A percentile compares a stretch with the other conserved stretches of the same genome.
phyloP scores from a whole-genome alignment of 1,140 invertebrate species.

The Brachionus angularis region DNA sequence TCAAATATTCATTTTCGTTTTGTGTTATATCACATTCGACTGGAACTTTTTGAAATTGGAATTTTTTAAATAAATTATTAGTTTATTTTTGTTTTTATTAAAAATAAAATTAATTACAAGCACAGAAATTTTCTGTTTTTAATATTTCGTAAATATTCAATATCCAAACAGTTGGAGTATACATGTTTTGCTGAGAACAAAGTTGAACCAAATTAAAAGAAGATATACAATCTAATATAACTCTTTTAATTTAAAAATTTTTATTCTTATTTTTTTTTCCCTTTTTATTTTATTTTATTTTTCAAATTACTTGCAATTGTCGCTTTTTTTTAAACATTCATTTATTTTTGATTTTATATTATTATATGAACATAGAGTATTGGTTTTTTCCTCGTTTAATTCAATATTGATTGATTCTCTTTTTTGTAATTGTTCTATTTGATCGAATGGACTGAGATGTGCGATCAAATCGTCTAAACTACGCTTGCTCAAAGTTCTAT shows the following conservation, averaged over 20 bases:
- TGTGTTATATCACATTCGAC: slow-evolving; percentile 32
- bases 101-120: not conserved
- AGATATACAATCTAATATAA: slow-evolving; percentile 22
- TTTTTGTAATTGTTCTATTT: not conserved
- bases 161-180: slow-evolving; percentile 34
- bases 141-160: slow-evolving; percentile 35
- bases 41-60: not conserved
- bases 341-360: slow-evolving; percentile 28
- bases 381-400: not conserved
- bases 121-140: slow-evolving; percentile 1
- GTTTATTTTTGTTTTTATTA: not conserved
- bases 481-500: not conserved
- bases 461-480: not conserved
- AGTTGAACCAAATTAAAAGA: slow-evolving; percentile 22
- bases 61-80: not conserved
- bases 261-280: not conserved
- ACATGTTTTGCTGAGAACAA: slow-evolving; percentile 3
- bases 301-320: slow-evolving; percentile 27
- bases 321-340: slow-evolving; percentile 13
- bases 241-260: not conserved
- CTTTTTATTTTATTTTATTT: not conserved
- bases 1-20: slow-evolving; percentile 23
- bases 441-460: too few species aligned
- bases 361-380: not conserved
- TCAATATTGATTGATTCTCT: not conserved